Evolutionary conservation across 1,140 invertebrate genomes (phyloP), one percentile per base, ranked within the genome.

Genomic region (Drosophila busckii): DNA sequence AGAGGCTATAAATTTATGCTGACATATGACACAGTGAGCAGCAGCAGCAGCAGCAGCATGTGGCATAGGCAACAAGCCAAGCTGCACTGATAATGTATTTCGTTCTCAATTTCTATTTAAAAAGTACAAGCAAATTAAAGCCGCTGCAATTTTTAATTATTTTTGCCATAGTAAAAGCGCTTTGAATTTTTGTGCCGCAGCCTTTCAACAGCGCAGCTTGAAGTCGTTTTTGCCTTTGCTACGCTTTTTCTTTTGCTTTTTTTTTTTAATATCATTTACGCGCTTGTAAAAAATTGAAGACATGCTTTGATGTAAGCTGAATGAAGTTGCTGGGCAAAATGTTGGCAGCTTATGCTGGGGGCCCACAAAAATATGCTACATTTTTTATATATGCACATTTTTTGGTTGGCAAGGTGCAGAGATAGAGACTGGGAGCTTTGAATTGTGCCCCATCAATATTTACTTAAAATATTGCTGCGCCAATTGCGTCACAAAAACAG

Each of bases 371-470:
- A n/a, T n/a, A n/a, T n/a, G n/a, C n/a, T n/a, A n/a, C n/a, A n/a
- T n/a, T n/a, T 16, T 41, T 4, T 3, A n/a, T 26, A 26, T 4
- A 8, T 16, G 12, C 23, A 19, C 3, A 26, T 42, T 35, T 49
- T 9, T 20, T 20, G 5, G 12, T 9, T 32, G 8, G 4, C 1
- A 12, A 32, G 12, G 6, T 9, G 7, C 32, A 19, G 7, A 10
- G 15, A 2, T 35, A 26, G 40, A 45, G 45, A 60, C 46, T 53
- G 56, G 49, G n/a, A n/a, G n/a, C n/a, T n/a, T n/a, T n/a, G n/a
- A n/a, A n/a, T n/a, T n/a, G n/a, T n/a, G n/a, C n/a, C n/a, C 45
- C 53, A 73, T 68, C 69, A 73, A 73, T 73, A 73, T 68, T 38
- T 42, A 61, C 63, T 64, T 68, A 53, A 80, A 80, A 73, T 64